Conservation (phyloP, 2,113 vertebrate genomes). For the Castor canadensis region DNA sequence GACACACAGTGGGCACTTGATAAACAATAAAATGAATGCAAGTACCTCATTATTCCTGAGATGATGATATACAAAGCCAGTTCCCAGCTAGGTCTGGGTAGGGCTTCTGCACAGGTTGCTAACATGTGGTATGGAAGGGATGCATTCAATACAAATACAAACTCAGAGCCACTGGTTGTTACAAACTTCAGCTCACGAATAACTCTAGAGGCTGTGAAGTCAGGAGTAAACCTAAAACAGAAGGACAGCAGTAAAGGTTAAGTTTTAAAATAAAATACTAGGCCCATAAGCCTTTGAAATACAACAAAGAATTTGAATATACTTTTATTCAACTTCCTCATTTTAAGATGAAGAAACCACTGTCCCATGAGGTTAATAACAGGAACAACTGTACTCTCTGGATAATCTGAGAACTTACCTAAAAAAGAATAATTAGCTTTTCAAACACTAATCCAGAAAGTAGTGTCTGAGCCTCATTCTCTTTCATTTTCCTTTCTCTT, state of each 20-base stretch:
- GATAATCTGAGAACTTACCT: neutral
- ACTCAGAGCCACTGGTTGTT: constrained; percentile 94
- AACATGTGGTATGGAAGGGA: constrained; percentile 98
- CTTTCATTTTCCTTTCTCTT: neutral
- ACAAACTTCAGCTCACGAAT: constrained; percentile 96
- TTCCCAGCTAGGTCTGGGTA: constrained; percentile 97
- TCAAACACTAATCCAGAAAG: neutral
- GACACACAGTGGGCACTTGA: accelerated
- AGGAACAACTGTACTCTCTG: neutral
- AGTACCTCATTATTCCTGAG: constrained; percentile 96
- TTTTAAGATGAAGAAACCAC: neutral
- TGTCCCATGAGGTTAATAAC: neutral
- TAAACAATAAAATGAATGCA: neutral
- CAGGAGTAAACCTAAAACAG: constrained; percentile 96
- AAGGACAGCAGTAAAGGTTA: constrained; percentile 1
- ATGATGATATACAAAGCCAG: constrained; percentile 94
- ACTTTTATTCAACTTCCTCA: neutral
- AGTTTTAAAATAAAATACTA: neutral
- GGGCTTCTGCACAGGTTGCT: constrained; percentile 93
- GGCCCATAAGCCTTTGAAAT: neutral
- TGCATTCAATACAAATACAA: constrained; percentile 94
- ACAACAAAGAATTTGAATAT: neutral
- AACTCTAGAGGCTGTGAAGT: constrained; percentile 98
- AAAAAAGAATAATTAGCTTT: neutral
- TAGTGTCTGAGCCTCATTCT: neutral